Percentiles rank a stretch among this genome's conserved stretches.
These are phyloP conservation scores for Gryllus bimaculatus DNA, from an alignment of 1,140 invertebrate genomes.

Conservation along the genomic window DNA sequence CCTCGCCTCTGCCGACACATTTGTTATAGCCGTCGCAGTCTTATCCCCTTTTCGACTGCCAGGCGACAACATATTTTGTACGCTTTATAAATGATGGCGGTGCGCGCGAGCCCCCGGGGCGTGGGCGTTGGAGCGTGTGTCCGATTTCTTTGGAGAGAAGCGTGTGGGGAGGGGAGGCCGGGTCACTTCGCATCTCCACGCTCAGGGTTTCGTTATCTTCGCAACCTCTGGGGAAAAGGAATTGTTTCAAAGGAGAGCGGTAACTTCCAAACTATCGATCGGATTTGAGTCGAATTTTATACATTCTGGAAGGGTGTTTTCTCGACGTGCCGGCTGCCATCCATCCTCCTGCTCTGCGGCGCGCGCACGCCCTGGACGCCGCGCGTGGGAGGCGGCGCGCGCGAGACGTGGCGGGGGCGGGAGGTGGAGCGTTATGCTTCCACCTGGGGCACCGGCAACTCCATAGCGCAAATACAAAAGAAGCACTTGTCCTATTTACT, in stretches of 20 bases:
- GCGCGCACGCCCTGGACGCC: too few relatives aligned
- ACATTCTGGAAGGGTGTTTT: neutral
- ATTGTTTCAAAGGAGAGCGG: neutral
- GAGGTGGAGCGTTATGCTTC: too few relatives aligned
- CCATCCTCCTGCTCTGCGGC: neutral
- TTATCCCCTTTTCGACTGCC: neutral
- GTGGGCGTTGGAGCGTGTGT: neutral
- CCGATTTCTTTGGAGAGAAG: neutral
- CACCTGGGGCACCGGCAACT: too few relatives aligned
- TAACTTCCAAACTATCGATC: constrained; percentile 1
- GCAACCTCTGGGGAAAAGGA: neutral
- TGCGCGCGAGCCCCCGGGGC: neutral
- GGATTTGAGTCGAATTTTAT: neutral
- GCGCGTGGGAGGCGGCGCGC: too few relatives aligned
- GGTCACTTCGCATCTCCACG: neutral
- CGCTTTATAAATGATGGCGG: neutral
- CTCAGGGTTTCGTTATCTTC: neutral
- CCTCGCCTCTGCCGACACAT: neutral
- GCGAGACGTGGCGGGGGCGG: too few relatives aligned
- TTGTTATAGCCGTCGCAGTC: neutral
- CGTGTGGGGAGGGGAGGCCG: neutral
- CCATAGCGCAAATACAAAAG: too few relatives aligned
- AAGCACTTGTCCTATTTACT: too few relatives aligned
- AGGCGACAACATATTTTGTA: neutral
- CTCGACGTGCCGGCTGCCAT: neutral